These are phyloP conservation scores for Peromyscus melanophrys DNA, from an alignment of 2,797 vertebrate genomes.

Conservation along the genomic window DNA sequence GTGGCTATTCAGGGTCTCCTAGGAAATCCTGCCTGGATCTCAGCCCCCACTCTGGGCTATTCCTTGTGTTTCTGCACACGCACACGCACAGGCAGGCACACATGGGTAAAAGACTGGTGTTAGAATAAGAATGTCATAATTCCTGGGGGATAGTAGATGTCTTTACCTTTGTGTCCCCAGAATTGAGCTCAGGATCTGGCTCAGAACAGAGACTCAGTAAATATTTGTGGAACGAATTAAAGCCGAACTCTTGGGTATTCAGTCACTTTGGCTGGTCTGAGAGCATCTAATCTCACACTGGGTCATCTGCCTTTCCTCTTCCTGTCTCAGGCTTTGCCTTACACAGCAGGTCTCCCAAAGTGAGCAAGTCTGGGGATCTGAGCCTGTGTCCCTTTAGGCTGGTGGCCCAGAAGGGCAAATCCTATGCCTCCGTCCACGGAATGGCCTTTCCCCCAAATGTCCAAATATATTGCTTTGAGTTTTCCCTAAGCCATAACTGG, in stretches of 20 bases:
- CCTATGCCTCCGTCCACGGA: neutral
- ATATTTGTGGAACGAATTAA: slow-evolving; percentile 42
- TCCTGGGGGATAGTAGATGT: neutral
- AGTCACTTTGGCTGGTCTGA: neutral
- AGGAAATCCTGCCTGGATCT: neutral
- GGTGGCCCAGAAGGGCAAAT: neutral
- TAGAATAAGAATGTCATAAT: neutral
- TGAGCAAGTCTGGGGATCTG: neutral
- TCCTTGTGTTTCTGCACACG: neutral
- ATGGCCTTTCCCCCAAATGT: neutral
- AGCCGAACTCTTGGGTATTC: neutral
- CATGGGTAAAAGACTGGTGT: neutral
- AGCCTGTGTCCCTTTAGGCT: neutral
- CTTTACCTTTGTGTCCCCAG: slow-evolving; percentile 14
- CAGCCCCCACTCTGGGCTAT: neutral
- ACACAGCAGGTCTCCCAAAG: neutral
- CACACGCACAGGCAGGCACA: neutral
- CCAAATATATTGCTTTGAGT: neutral
- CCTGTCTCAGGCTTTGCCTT: neutral
- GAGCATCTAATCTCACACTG: neutral
- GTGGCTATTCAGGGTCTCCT: neutral
- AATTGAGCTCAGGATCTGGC: neutral
- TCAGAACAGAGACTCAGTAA: neutral
- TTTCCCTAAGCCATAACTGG: neutral
- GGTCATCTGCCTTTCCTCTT: neutral